Evolutionary conservation across 53 echinoderm and acorn worm genomes (phyloP).

Genomic region (Stichopus horrens): DNA sequence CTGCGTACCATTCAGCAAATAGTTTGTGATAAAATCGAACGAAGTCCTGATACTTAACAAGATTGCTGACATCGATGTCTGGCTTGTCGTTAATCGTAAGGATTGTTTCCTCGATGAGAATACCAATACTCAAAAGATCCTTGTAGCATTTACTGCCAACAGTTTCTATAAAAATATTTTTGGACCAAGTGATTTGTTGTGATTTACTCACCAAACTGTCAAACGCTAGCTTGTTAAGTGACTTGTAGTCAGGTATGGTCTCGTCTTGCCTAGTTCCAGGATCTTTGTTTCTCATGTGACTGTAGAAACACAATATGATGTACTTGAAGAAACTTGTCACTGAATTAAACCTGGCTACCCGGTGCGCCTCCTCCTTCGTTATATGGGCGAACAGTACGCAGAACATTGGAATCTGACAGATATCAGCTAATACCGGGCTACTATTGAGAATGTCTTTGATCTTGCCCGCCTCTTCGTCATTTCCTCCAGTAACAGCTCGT

Average conservation of each 20-base stretch:
- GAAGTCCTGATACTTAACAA: not conserved
- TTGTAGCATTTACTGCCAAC: not conserved
- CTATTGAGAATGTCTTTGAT: not conserved
- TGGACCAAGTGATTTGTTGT: not conserved
- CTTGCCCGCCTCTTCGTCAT: not conserved
- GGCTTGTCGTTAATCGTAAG: not conserved
- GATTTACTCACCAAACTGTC: not conserved
- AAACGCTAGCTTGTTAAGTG: not conserved
- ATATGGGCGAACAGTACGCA: not conserved
- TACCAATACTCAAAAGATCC: too few relatives aligned
- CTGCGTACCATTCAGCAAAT: constrained; percentile 26
- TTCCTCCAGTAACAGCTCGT: not conserved
- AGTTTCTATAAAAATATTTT: not conserved
- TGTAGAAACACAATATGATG: not conserved
- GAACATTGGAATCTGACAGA: not conserved
- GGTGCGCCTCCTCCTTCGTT: not conserved
- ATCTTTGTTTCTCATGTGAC: constrained; percentile 17
- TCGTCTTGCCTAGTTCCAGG: not conserved
- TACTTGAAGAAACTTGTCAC: not conserved
- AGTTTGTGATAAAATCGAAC: constrained; percentile 24
- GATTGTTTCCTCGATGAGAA: too few relatives aligned
- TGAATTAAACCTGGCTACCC: not conserved
- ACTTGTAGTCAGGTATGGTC: not conserved
- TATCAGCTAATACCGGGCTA: not conserved
- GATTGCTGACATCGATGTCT: not conserved